Percentiles rank a stretch among this genome's conserved stretches.
Conservation (phyloP, 1,140 invertebrate genomes). For the Drosophila neocordata region DNA sequence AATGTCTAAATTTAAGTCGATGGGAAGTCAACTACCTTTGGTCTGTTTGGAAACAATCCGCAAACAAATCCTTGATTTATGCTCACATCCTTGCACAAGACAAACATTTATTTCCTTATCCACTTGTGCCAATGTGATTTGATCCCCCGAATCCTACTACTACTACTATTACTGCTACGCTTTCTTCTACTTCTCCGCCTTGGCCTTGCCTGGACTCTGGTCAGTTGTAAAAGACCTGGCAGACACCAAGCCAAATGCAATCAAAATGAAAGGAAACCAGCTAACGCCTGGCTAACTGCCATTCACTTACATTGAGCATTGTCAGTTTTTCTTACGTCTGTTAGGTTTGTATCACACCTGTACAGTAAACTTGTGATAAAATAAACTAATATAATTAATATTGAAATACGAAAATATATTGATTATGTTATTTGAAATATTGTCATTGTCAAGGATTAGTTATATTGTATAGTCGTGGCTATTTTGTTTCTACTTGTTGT, state of each 20-base stretch:
- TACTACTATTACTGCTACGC: too few species aligned
- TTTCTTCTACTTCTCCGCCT: neutral
- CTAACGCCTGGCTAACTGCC: constrained; percentile 37
- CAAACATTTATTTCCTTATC: constrained; percentile 82
- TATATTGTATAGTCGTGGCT: too few species aligned
- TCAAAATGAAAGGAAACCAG: constrained; percentile 69
- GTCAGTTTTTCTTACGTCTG: constrained; percentile 1
- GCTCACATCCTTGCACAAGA: constrained; percentile 74
- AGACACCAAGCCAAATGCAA: constrained; percentile 33
- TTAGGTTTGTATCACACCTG: neutral
- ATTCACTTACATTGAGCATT: constrained; percentile 32
- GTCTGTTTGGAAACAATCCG: constrained; percentile 56
- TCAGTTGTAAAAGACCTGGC: constrained; percentile 41
- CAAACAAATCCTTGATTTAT: constrained; percentile 83
- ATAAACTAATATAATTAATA: neutral
- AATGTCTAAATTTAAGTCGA: constrained; percentile 50
- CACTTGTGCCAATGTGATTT: constrained; percentile 79
- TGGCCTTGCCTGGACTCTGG: constrained; percentile 40
- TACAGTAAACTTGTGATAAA: neutral
- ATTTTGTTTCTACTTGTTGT: constrained; percentile 10
- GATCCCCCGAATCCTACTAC: constrained; percentile 11
- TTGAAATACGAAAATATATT: too few species aligned
- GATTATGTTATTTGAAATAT: too few species aligned
- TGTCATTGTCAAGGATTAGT: too few species aligned
- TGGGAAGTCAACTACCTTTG: constrained; percentile 66